These are phyloP conservation scores for Mastomys natalensis DNA, from an alignment of 2,113 vertebrate genomes.

Conservation along the genomic window DNA sequence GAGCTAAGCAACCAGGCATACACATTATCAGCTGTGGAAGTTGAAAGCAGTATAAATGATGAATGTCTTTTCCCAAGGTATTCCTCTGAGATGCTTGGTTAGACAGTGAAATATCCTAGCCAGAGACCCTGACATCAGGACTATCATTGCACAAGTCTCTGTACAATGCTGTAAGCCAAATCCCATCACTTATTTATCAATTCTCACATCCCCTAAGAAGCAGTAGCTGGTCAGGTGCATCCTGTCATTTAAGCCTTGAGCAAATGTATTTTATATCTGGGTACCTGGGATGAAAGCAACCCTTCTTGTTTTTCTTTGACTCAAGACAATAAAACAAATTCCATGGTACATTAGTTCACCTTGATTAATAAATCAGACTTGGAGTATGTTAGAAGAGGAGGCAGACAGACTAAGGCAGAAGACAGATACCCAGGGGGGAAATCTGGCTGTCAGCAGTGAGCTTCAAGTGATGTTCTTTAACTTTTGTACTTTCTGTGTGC, in stretches of 20 bases:
- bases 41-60: background rate
- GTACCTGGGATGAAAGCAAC: background rate
- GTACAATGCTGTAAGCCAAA: background rate
- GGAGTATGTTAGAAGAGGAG: background rate
- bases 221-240: background rate
- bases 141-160: background rate
- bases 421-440: background rate
- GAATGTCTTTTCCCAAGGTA: conserved; percentile 29
- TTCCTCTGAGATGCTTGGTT: conserved; percentile 19
- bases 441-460: background rate
- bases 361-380: conserved; percentile 32
- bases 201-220: background rate
- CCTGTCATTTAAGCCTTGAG: background rate
- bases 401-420: background rate
- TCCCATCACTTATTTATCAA: background rate
- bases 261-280: conserved; percentile 4
- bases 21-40: background rate
- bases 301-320: conserved; percentile 39
- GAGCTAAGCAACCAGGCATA: background rate
- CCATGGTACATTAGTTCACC: background rate
- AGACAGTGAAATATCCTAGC: conserved; percentile 4
- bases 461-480: background rate
- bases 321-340: conserved; percentile 19
- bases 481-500: background rate
- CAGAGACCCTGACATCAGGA: background rate